phyloP scores from a whole-genome alignment of 2,888 invertebrate genomes.

The Perizoma affinitatum region DNA sequence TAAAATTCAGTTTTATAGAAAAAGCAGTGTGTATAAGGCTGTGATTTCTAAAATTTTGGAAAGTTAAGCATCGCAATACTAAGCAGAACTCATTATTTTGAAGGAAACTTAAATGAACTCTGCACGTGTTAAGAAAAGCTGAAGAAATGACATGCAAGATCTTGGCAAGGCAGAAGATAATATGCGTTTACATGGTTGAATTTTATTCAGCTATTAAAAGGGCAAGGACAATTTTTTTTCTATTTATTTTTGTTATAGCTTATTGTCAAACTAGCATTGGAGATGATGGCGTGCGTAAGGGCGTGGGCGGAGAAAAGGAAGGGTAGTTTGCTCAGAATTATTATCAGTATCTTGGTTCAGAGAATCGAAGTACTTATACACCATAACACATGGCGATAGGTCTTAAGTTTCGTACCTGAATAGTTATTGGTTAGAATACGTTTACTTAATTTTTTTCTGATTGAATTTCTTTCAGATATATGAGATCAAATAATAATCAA shows the following conservation, averaged over 20 bases:
- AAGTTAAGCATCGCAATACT: constrained; percentile 2
- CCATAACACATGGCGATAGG: too few relatives aligned
- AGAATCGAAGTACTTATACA: too few relatives aligned
- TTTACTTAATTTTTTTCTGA: too few relatives aligned
- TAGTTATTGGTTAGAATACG: too few relatives aligned
- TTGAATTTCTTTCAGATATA: too few relatives aligned
- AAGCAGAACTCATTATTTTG: constrained; percentile 3
- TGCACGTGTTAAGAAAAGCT: constrained; percentile 8
- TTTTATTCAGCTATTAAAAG: neutral
- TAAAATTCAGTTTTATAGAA: constrained; percentile 46
- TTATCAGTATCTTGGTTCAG: neutral
- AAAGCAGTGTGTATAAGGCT: constrained; percentile 47
- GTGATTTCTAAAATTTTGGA: constrained; percentile 10
- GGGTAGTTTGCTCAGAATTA: constrained; percentile 23
- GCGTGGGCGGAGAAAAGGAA: constrained; percentile 29
- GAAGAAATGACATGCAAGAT: constrained; percentile 20
- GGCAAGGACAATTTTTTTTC: neutral
- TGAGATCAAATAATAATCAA: too few relatives aligned
- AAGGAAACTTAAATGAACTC: constrained; percentile 1
- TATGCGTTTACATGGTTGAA: neutral
- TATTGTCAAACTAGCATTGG: constrained; percentile 31
- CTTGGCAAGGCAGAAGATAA: constrained; percentile 4
- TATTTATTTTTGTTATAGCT: neutral
- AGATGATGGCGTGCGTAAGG: constrained; percentile 32
- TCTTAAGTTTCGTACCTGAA: too few relatives aligned